These are phyloP conservation scores for Dendrocincla tyrannina DNA, from an alignment of 2,797 vertebrate species.

Conservation along the genomic window DNA sequence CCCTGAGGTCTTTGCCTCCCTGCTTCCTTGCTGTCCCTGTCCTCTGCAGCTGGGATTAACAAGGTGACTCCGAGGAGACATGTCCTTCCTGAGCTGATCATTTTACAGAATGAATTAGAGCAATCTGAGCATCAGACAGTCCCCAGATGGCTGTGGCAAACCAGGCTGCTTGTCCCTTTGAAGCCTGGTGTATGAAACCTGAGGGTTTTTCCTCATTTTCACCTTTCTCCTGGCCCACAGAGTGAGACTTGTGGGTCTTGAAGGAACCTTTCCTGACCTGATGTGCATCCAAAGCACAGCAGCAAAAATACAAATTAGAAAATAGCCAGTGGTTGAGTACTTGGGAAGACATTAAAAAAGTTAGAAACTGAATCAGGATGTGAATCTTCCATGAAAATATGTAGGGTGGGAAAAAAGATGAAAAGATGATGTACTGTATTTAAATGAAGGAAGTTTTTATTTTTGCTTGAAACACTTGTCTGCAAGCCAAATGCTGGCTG, in stretches of 20 bases:
- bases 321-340: rapidly evolving
- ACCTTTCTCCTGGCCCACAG: background rate
- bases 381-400: background rate
- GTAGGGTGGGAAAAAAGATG: background rate
- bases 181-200: background rate
- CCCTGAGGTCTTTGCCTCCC: background rate
- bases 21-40: background rate
- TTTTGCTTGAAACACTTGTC: constrained; percentile 11
- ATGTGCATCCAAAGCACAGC: background rate
- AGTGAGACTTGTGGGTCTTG: background rate
- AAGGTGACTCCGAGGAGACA: background rate
- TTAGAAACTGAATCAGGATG: background rate
- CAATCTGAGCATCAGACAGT: background rate
- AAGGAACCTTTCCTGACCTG: background rate
- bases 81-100: background rate
- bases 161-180: background rate
- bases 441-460: constrained; percentile 6
- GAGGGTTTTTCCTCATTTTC: background rate
- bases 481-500: constrained; percentile 8
- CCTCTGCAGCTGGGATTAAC: background rate
- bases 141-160: background rate
- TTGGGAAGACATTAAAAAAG: background rate
- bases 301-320: background rate
- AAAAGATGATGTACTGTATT: background rate
- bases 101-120: background rate